Evolutionary conservation across 2,888 invertebrate genomes (phyloP).

Genomic region (Cryptops parisi): DNA sequence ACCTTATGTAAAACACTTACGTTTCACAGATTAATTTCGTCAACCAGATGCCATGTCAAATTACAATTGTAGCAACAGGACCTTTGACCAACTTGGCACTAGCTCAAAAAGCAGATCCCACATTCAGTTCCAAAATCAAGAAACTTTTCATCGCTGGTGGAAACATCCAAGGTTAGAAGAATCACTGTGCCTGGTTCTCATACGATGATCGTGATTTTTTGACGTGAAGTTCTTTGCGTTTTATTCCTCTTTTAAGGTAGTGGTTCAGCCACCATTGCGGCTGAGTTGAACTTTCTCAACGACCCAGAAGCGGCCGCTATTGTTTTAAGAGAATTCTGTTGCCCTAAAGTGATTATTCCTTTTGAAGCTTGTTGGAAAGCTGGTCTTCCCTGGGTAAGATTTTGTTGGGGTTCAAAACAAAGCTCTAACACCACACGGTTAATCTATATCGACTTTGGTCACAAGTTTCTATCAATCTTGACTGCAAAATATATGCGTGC

Average conservation of each 20-base stretch:
- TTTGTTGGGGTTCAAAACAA: no score
- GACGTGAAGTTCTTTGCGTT: no score
- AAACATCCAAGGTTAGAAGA: slow-evolving; percentile 19
- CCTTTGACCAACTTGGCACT: slow-evolving; percentile 10
- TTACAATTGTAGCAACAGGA: slow-evolving; percentile 7
- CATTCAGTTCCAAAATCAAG: slow-evolving; percentile 9
- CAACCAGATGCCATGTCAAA: slow-evolving; percentile 6
- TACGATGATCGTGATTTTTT: no score
- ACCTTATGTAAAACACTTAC: background rate
- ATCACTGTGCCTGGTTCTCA: no score
- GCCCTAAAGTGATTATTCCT: slow-evolving; percentile 46
- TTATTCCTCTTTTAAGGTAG: background rate
- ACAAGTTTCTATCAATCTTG: no score
- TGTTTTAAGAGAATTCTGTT: slow-evolving; percentile 42
- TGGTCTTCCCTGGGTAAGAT: slow-evolving; percentile 31
- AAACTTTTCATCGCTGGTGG: slow-evolving; percentile 20
- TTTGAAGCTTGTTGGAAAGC: slow-evolving; percentile 48
- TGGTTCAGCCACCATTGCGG: slow-evolving; percentile 45
- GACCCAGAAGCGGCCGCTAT: slow-evolving; percentile 66
- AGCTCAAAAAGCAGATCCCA: slow-evolving; percentile 8
- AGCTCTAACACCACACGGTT: no score
- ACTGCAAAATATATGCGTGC: no score
- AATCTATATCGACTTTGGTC: no score
- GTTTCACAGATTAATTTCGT: background rate
- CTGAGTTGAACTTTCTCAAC: slow-evolving; percentile 60